Conservation (phyloP, 2,797 vertebrate species). For the Poeciliopsis infans region DNA sequence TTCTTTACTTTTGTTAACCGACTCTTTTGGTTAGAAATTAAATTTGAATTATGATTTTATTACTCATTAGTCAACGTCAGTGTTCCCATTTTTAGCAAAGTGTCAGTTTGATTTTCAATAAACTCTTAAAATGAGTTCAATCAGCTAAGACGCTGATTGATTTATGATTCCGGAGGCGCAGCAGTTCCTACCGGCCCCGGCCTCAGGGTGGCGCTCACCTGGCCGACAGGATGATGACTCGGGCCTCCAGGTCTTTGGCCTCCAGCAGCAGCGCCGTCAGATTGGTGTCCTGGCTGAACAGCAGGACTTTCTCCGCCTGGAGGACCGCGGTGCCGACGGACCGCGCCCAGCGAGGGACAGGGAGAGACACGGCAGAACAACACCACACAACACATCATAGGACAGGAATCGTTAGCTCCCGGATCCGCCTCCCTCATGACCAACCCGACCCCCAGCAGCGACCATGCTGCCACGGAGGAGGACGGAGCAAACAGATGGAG, state of each 20-base stretch:
- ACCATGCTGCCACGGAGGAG: conserved; percentile 75
- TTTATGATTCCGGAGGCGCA: not conserved
- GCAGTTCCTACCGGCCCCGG: not conserved
- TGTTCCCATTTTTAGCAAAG: not conserved
- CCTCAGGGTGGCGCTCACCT: conserved; percentile 76
- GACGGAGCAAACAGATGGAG: conserved; percentile 55
- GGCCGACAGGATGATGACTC: conserved; percentile 96
- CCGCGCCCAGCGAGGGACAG: conserved; percentile 38
- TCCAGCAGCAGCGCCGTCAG: conserved; percentile 94
- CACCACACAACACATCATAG: conserved; percentile 65
- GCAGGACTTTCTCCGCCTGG: conserved; percentile 96
- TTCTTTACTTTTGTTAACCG: too few relatives aligned
- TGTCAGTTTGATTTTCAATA: too few relatives aligned
- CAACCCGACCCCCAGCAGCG: conserved; percentile 60
- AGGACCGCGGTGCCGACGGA: conserved; percentile 11
- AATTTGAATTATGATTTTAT: not conserved
- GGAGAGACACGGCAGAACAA: conserved; percentile 51
- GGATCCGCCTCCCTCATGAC: conserved; percentile 4
- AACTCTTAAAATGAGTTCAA: not conserved
- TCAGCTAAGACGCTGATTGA: not conserved
- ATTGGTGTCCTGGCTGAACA: conserved; percentile 97
- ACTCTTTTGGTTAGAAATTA: not conserved
- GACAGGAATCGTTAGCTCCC: conserved; percentile 58
- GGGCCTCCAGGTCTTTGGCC: conserved; percentile 94
- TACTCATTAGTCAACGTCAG: not conserved